These are phyloP conservation scores for Hylomyscus alleni DNA, from an alignment of 2,797 vertebrate genomes.

Conservation along the genomic window DNA sequence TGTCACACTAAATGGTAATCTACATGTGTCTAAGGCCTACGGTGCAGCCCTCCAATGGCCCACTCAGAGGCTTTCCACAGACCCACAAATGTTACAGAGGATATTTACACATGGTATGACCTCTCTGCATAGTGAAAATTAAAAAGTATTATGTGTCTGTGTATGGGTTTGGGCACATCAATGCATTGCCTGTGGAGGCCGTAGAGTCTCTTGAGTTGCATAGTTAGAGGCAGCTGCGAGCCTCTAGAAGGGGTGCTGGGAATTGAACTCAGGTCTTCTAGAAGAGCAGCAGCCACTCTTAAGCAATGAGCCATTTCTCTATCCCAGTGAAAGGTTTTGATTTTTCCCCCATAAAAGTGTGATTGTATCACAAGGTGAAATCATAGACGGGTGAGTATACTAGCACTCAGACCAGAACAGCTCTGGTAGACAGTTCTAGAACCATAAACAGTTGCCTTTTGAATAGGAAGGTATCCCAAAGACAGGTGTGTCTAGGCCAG, in stretches of 20 bases:
- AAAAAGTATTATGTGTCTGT: neutral
- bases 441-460: neutral
- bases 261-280: neutral
- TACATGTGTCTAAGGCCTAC: neutral
- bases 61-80: neutral
- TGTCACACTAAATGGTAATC: neutral
- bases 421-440: neutral
- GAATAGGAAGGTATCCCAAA: neutral
- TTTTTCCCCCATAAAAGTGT: neutral
- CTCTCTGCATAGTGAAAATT: neutral
- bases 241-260: neutral
- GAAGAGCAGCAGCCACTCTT: neutral
- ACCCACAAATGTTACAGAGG: neutral
- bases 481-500: neutral
- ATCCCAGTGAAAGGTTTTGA: neutral
- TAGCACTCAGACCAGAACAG: neutral
- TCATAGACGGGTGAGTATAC: neutral
- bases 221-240: neutral
- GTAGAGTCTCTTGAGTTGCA: too few relatives aligned
- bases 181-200: neutral
- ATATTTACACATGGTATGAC: neutral
- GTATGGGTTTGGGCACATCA: neutral
- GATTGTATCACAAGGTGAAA: conserved; percentile 8
- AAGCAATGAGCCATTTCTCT: neutral
- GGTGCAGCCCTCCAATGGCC: neutral